Evolutionary conservation across 2,797 vertebrate genomes (phyloP).

Genomic region (Eospalax fontanierii): DNA sequence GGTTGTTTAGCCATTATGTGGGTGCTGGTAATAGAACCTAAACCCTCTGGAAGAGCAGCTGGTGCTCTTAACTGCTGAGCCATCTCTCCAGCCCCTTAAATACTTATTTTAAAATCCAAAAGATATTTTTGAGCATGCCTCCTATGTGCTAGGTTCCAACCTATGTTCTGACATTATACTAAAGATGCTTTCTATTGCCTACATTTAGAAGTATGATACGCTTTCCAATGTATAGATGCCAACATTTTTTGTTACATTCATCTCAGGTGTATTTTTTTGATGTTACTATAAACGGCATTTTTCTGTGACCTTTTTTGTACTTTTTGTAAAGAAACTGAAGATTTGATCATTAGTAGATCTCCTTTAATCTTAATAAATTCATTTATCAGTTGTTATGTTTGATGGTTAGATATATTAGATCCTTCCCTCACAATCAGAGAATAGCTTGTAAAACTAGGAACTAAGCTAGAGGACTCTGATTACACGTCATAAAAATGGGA

Average conservation of each 20-base stretch:
- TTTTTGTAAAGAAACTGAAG: background rate
- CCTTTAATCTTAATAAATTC: background rate
- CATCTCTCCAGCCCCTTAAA: background rate
- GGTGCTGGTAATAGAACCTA: background rate
- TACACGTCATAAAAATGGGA: background rate
- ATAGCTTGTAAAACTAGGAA: background rate
- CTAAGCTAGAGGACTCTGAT: background rate
- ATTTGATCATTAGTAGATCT: background rate
- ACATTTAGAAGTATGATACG: background rate
- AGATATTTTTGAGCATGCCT: background rate
- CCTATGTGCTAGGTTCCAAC: background rate
- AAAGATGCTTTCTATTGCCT: background rate
- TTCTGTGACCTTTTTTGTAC: background rate
- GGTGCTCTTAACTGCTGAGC: background rate
- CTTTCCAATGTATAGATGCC: background rate
- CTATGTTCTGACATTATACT: background rate
- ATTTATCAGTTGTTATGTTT: background rate
- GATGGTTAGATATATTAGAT: background rate
- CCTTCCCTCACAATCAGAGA: background rate
- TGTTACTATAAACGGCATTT: background rate
- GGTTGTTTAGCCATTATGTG: too few relatives aligned
- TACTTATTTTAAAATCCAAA: too few relatives aligned
- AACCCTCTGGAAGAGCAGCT: background rate
- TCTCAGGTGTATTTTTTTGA: background rate
- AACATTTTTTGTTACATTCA: background rate